phyloP scores from a whole-genome alignment of 1,140 invertebrate species.

The Drosophila equinoxialis region DNA sequence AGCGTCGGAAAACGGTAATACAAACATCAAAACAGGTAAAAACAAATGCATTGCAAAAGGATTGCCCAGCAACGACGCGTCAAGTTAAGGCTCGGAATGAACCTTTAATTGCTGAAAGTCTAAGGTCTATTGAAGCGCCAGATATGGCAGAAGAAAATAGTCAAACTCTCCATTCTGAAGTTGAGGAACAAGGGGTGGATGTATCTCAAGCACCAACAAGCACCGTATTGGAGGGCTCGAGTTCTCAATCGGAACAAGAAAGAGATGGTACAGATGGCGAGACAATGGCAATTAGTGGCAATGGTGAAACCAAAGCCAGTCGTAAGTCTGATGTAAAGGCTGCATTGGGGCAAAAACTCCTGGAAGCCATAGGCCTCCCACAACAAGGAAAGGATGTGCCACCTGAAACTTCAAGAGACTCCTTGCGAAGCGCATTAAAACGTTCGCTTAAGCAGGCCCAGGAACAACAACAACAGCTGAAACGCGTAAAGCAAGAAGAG shows the following conservation, averaged over 20 bases:
- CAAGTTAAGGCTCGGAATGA: slow-evolving; percentile 1
- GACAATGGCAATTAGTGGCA: background rate
- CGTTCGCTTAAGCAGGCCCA: slow-evolving; percentile 74
- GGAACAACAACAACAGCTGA: slow-evolving; percentile 71
- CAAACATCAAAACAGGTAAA: slow-evolving; percentile 33
- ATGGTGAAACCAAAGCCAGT: slow-evolving; percentile 8
- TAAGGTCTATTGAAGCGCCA: background rate
- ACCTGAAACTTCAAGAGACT: slow-evolving; percentile 58
- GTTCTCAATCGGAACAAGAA: slow-evolving; percentile 4
- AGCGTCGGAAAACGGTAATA: slow-evolving; percentile 63
- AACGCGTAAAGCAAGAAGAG: slow-evolving; percentile 67
- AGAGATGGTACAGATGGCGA: slow-evolving; percentile 10
- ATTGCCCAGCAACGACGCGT: background rate
- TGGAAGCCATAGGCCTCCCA: slow-evolving; percentile 73
- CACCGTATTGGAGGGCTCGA: slow-evolving; percentile 47
- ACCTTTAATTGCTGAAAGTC: background rate
- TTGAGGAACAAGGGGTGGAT: slow-evolving; percentile 18
- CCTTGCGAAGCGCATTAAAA: slow-evolving; percentile 70
- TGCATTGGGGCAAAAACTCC: slow-evolving; percentile 68
- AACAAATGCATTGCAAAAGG: background rate
- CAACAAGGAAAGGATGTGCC: slow-evolving; percentile 48
- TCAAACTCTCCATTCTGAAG: background rate
- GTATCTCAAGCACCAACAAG: slow-evolving; percentile 56
- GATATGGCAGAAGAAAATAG: background rate
- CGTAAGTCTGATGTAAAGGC: slow-evolving; percentile 65